Evolutionary conservation across 2,113 vertebrate species (phyloP).

Genomic region (Marcusenius ussheri): DNA sequence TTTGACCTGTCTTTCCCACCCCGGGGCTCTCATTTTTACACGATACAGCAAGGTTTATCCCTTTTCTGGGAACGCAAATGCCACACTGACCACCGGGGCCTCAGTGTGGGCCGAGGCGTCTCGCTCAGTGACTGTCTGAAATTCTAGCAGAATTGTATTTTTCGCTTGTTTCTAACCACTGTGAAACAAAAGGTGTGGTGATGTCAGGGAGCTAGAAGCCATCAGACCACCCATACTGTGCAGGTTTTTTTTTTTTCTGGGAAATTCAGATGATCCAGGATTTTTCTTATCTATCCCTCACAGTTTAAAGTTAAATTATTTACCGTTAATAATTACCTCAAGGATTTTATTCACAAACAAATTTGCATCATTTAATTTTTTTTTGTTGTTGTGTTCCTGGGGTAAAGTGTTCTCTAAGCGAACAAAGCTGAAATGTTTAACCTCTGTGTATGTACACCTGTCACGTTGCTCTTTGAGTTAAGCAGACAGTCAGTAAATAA

Average conservation of each 20-base stretch:
- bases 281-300: not conserved
- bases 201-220: not conserved
- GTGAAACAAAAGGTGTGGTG: not conserved
- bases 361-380: not conserved
- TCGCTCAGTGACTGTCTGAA: not conserved
- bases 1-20: conserved; percentile 5
- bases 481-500: not conserved
- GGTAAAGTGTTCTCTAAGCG: not conserved
- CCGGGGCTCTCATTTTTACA: not conserved
- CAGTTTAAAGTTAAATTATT: not conserved
- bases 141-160: not conserved
- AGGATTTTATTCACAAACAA: not conserved
- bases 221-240: not conserved
- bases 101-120: too few relatives aligned
- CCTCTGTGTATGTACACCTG: not conserved
- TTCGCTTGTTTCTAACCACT: not conserved
- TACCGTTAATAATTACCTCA: not conserved
- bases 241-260: not conserved
- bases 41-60: not conserved
- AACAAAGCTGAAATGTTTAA: not conserved
- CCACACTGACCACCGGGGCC: not conserved
- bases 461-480: not conserved
- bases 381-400: not conserved
- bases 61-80: not conserved
- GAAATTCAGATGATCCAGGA: not conserved